These are phyloP conservation scores for Centropus bengalensis DNA, from an alignment of 2,113 vertebrate species.

Conservation along the genomic window DNA sequence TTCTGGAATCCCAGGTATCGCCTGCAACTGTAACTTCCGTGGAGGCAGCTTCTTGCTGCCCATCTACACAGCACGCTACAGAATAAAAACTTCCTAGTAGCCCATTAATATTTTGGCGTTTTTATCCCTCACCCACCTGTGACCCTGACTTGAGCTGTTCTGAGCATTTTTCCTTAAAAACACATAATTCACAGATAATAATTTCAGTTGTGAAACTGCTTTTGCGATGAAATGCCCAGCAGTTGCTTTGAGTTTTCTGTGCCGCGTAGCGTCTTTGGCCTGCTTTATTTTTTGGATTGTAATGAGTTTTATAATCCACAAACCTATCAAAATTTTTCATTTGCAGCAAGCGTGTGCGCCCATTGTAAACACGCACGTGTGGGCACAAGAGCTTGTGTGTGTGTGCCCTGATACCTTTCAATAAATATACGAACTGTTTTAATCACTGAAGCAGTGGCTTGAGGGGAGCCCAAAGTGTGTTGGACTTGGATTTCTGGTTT, in stretches of 20 bases:
- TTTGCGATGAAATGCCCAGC: background rate
- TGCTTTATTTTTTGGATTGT: background rate
- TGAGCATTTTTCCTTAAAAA: background rate
- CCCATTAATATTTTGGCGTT: background rate
- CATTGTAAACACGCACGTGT: background rate
- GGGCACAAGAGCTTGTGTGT: background rate
- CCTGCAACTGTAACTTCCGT: background rate
- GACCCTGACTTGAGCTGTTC: background rate
- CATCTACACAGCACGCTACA: accelerated
- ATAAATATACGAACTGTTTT: background rate
- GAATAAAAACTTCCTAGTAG: background rate
- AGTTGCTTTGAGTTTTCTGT: background rate
- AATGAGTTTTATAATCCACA: too few species aligned
- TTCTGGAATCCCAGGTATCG: background rate
- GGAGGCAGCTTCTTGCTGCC: too few species aligned
- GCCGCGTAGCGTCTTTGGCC: background rate
- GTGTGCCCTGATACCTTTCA: background rate
- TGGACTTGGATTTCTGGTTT: background rate
- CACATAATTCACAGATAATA: background rate
- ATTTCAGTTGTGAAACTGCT: background rate
- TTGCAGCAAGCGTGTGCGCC: background rate
- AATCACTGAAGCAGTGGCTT: background rate
- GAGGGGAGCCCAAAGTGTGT: background rate
- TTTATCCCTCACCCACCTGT: background rate
- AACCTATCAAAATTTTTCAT: background rate